phyloP scores from a whole-genome alignment of 2,797 vertebrate species.

The Catamblyrhynchus diadema region DNA sequence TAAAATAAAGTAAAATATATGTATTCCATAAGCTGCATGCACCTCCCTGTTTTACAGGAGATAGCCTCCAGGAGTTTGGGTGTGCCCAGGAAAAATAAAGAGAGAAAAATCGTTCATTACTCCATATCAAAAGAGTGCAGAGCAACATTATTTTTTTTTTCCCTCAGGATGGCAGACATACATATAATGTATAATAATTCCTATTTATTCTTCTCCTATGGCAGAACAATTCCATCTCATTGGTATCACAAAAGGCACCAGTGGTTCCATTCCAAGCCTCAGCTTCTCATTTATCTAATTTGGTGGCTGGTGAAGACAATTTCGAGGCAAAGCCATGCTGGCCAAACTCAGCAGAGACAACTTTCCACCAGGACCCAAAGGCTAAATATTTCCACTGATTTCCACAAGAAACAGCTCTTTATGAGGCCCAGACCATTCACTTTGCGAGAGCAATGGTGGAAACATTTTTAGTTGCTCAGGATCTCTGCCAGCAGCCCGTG shows the following conservation, averaged over 20 bases:
- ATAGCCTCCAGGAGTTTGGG: conserved; percentile 15
- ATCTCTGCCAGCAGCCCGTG: conserved; percentile 3
- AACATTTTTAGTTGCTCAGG: background rate
- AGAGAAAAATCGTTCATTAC: background rate
- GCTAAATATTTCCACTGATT: conserved; percentile 24
- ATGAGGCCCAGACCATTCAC: background rate
- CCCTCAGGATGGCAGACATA: background rate
- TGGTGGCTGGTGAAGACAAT: background rate
- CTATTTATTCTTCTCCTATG: background rate
- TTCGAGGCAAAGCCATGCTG: background rate
- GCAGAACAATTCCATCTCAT: background rate
- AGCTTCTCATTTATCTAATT: background rate
- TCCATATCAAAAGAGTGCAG: background rate
- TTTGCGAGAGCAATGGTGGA: conserved; percentile 5
- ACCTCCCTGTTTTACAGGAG: conserved; percentile 11
- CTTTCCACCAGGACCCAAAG: background rate
- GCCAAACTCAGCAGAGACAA: background rate
- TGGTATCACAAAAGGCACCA: background rate
- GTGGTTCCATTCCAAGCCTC: background rate
- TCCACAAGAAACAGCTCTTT: conserved; percentile 28
- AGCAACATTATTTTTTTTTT: background rate
- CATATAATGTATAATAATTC: background rate
- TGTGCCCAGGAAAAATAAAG: background rate
- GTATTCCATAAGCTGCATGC: background rate
- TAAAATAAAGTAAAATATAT: background rate